Conservation (phyloP, 92 coral and sea anemone genomes). For the Porites rus region DNA sequence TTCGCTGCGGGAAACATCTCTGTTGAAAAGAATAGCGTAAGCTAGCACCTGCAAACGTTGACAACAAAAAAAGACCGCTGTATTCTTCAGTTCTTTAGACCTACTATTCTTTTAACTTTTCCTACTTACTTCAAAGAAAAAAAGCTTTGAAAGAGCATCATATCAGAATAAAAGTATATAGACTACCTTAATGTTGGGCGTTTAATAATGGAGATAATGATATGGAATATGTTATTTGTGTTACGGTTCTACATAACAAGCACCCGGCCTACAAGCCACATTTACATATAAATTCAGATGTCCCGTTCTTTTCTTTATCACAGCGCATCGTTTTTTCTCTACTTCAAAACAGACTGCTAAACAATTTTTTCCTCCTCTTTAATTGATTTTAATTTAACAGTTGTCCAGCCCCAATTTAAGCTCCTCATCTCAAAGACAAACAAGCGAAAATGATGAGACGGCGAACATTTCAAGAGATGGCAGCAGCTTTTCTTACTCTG, state of each 20-base stretch:
- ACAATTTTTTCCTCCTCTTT: no score
- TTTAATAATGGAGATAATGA: not conserved
- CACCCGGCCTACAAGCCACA: not conserved
- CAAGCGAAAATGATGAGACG: not conserved
- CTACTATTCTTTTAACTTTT: not conserved
- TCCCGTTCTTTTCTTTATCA: not conserved
- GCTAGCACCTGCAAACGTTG: conserved; percentile 12
- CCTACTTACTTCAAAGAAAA: not conserved
- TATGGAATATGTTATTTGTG: not conserved
- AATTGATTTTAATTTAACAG: not conserved
- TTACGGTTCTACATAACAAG: not conserved
- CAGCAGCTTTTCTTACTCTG: not conserved
- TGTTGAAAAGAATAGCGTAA: conserved; percentile 7
- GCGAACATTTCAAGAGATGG: not conserved
- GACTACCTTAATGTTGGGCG: not conserved
- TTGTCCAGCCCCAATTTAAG: not conserved
- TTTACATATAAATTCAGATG: conserved; percentile 18
- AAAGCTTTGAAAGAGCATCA: no score
- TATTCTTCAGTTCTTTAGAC: not conserved
- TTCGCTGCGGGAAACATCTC: conserved; percentile 32
- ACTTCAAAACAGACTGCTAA: not conserved
- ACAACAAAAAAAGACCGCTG: not conserved
- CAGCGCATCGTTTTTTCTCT: not conserved
- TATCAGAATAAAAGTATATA: not conserved
- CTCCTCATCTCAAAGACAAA: conserved; percentile 1